Percentiles rank a stretch among this genome's conserved stretches.
Evolutionary conservation across 2,888 invertebrate genomes (phyloP).

Genomic region (Tyria jacobaeae): DNA sequence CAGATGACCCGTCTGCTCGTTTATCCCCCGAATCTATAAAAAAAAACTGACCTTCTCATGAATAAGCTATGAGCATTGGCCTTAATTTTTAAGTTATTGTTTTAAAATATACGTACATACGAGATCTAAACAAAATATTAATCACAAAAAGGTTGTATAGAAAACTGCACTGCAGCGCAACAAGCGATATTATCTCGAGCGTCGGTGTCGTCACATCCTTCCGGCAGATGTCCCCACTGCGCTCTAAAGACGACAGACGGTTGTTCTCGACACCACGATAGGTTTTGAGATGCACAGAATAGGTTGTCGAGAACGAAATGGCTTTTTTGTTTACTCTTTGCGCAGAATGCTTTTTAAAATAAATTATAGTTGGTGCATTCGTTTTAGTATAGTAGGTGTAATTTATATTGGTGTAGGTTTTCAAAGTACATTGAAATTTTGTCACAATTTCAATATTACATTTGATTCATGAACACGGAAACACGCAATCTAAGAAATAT

Average conservation of each 20-base stretch:
- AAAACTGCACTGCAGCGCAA: conserved; percentile 42
- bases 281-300: conserved; percentile 9
- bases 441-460: too few relatives aligned
- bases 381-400: too few relatives aligned
- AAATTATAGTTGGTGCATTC: too few relatives aligned
- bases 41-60: too few relatives aligned
- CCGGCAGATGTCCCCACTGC: conserved; percentile 50
- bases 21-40: too few relatives aligned
- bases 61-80: too few relatives aligned
- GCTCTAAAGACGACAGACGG: conserved; percentile 45
- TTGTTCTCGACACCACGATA: conserved; percentile 18
- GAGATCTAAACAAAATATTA: neutral
- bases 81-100: neutral
- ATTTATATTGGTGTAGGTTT: too few relatives aligned
- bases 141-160: conserved; percentile 42
- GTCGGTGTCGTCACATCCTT: conserved; percentile 42
- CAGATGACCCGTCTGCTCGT: too few relatives aligned
- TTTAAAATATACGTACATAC: too few relatives aligned
- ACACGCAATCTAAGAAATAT: too few relatives aligned
- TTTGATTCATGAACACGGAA: too few relatives aligned
- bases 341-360: neutral
- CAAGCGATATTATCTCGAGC: conserved; percentile 36
- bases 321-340: neutral
- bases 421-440: too few relatives aligned
- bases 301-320: neutral